Evolutionary conservation across 2,888 invertebrate genomes (phyloP).

Genomic region (Lepidochrysops patricia): DNA sequence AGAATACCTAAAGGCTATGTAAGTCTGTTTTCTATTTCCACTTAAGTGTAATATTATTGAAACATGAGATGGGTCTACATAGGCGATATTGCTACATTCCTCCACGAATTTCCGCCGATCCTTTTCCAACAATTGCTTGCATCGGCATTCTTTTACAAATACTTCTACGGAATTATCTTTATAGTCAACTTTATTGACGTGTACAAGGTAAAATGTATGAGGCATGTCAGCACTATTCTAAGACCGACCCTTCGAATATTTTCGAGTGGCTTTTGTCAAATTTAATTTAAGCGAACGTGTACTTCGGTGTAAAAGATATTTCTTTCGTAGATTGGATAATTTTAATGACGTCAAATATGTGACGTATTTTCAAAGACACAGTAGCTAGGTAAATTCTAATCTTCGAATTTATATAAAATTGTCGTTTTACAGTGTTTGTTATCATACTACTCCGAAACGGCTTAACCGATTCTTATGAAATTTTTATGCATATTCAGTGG

Average conservation of each 20-base stretch:
- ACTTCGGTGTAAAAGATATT: background rate
- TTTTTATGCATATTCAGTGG: too few species aligned
- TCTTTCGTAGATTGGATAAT: too few species aligned
- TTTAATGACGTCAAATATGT: too few species aligned
- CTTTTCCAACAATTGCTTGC: conserved; percentile 1
- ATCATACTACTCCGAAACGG: too few species aligned
- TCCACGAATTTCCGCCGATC: background rate
- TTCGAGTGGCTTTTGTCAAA: background rate
- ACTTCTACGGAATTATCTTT: conserved; percentile 1
- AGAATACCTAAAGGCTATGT: background rate
- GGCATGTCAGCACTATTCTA: conserved; percentile 3
- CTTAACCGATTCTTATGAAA: too few species aligned
- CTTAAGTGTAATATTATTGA: background rate
- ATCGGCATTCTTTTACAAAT: conserved; percentile 10
- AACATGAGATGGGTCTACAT: background rate
- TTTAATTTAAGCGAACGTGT: background rate
- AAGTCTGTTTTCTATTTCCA: background rate
- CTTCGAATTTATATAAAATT: too few species aligned
- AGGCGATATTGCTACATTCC: background rate
- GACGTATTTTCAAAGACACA: too few species aligned
- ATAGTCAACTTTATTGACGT: conserved; percentile 8
- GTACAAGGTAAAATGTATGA: conserved; percentile 9
- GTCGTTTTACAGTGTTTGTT: too few species aligned
- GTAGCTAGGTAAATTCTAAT: too few species aligned
- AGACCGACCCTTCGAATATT: background rate